These are phyloP conservation scores for Parasteatoda tepidariorum DNA, from an alignment of 1,140 invertebrate species.

Conservation along the genomic window DNA sequence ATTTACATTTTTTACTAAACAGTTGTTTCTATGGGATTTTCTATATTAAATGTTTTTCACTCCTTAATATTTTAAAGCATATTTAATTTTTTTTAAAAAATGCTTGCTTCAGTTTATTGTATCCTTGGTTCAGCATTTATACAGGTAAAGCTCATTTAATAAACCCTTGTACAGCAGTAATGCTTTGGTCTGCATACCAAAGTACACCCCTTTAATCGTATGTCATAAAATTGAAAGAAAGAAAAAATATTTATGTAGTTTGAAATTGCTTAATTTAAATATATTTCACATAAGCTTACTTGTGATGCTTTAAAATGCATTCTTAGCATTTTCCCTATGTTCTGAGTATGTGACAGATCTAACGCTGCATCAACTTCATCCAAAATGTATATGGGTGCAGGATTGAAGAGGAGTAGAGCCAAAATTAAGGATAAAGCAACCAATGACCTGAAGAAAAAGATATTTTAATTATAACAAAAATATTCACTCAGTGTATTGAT, in stretches of 20 bases:
- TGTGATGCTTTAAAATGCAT: conserved; percentile 94
- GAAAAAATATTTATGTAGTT: not conserved
- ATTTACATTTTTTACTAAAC: no score
- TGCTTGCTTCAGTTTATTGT: no score
- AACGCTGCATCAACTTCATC: conserved; percentile 99
- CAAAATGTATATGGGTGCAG: conserved; percentile 97
- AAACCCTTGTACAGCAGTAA: no score
- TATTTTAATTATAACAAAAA: not conserved
- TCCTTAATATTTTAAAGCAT: no score
- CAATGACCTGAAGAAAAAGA: conserved; percentile 75
- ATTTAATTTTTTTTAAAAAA: no score
- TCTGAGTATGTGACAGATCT: conserved; percentile 98
- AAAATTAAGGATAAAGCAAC: conserved; percentile 96
- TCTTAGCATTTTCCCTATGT: conserved; percentile 96
- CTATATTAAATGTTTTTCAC: no score
- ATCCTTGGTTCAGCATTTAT: no score
- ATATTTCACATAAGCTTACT: conserved; percentile 71
- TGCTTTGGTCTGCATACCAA: no score
- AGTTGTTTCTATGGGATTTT: no score
- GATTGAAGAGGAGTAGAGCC: conserved; percentile 96
- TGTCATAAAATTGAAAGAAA: not conserved
- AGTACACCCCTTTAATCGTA: no score
- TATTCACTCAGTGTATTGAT: no score
- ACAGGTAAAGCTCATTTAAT: no score
- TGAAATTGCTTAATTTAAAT: not conserved